Conservation (phyloP, 2,888 invertebrate species). For the Aplocera efformata region DNA sequence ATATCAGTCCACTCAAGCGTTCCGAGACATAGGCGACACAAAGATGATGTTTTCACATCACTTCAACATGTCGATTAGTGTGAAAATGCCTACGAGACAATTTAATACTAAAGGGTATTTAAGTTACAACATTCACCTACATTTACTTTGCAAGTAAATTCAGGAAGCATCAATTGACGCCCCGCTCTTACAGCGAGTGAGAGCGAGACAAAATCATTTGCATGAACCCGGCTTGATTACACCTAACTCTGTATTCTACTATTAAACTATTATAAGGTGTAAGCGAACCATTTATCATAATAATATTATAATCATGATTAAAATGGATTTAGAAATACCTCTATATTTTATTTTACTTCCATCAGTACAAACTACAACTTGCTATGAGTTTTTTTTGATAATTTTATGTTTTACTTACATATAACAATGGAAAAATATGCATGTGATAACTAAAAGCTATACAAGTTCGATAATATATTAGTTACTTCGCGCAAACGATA, state of each 20-base stretch:
- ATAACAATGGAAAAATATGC: slow-evolving; percentile 71
- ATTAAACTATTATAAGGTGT: slow-evolving; percentile 23
- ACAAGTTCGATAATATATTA: slow-evolving; percentile 48
- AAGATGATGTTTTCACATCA: too few relatives aligned
- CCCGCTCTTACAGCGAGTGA: slow-evolving; percentile 10
- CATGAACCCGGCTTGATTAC: slow-evolving; percentile 6
- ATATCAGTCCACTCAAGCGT: too few relatives aligned
- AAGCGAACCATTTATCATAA: slow-evolving; percentile 28
- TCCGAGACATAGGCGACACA: too few relatives aligned
- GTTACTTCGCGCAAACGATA: slow-evolving; percentile 70
- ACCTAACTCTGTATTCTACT: slow-evolving; percentile 14
- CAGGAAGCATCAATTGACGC: slow-evolving; percentile 15
- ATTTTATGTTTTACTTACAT: slow-evolving; percentile 25
- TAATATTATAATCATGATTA: slow-evolving; percentile 27
- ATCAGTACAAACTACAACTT: slow-evolving; percentile 16
- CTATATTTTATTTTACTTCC: slow-evolving; percentile 21
- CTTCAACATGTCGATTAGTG: slow-evolving; percentile 5
- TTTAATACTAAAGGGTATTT: slow-evolving; percentile 15
- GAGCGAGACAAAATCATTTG: slow-evolving; percentile 12
- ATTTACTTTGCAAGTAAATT: slow-evolving; percentile 20
- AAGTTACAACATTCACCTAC: slow-evolving; percentile 15
- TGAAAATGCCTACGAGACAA: slow-evolving; percentile 8
- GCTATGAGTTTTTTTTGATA: slow-evolving; percentile 25
- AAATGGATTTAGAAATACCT: slow-evolving; percentile 27
- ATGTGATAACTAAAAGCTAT: slow-evolving; percentile 58